Evolutionary conservation across 2,888 invertebrate genomes (phyloP), one percentile per base, ranked within the genome.

Genomic region (Sepioteuthis lessoniana): DNA sequence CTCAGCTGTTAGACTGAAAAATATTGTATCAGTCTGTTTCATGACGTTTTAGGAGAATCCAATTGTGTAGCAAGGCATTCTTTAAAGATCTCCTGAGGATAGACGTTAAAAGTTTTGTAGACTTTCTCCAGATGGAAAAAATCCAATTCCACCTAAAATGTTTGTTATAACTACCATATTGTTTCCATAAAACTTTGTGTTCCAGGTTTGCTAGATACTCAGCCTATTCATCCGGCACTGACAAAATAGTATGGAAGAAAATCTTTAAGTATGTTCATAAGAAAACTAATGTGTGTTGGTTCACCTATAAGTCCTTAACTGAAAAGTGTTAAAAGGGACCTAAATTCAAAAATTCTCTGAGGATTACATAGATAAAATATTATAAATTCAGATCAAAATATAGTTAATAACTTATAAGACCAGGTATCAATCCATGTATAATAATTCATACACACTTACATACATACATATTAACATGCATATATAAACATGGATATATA

Each of bases 11-110:
- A 76, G 76, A 76, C 76, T 76, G n/a, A 76, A 76, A 76, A 76
- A 76, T 76, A 76, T 76, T n/a, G 76, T 76, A 76, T 76, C 76
- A 76, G n/a, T 76, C 76, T n/a, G n/a, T 76, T 76, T 76, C 76
- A 76, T 76, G 76, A 76, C 76, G n/a, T 76, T 76, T 76, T 35
- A n/a, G 76, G 76, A 76, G n/a, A 76, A 76, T 76, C n/a, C 76
- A 76, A 76, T 76, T 76, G 76, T 76, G 76, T 16, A n/a, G 76
- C 76, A 76, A 76, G n/a, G 76, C 76, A 76, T 76, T 76, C 76
- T 76, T 76, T 76, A 76, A 76, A 76, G 76, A 76, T 76, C n/a
- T 76, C 76, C n/a, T 16, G n/a, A 76, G 76, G 76, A 76, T 76
- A 76, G n/a, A 76, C 76, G 76, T 76, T 35, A n/a, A 35, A 35